phyloP scores from a whole-genome alignment of 2,113 vertebrate species.

The Galbula dea region DNA sequence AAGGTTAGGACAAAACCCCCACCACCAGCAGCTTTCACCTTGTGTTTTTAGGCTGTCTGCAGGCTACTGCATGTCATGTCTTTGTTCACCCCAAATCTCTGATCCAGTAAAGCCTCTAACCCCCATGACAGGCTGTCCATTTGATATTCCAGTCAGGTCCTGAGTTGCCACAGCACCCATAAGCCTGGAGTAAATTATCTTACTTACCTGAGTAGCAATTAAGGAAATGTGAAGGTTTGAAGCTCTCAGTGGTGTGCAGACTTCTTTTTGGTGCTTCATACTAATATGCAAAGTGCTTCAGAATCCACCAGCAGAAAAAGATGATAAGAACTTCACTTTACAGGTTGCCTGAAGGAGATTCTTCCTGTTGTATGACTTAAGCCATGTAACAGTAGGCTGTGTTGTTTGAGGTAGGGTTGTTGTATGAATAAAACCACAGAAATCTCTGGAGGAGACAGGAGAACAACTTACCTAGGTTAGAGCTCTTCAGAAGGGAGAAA shows the following conservation, averaged over 20 bases:
- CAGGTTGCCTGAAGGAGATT: not conserved
- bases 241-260: conserved; percentile 20
- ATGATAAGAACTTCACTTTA: conserved; percentile 1
- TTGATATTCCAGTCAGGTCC: conserved; percentile 66
- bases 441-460: not conserved
- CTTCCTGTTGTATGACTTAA: not conserved
- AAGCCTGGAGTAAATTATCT: conserved; percentile 63
- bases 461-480: not conserved
- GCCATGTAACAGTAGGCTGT: too few relatives aligned
- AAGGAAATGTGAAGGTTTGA: conserved; percentile 57
- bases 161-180: conserved; percentile 52
- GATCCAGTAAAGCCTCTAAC: conserved; percentile 25
- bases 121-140: not conserved
- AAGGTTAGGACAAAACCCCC: not conserved
- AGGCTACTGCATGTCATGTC: not conserved
- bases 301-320: conserved; percentile 5
- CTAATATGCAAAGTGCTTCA: not conserved
- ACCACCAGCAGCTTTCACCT: not conserved
- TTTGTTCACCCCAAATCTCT: conserved; percentile 33
- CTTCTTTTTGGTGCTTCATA: conserved; percentile 15
- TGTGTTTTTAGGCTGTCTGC: not conserved
- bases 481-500: not conserved
- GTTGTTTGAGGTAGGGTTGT: not conserved
- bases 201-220: conserved; percentile 69
- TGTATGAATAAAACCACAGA: conserved; percentile 3